Conservation (phyloP, 2,888 invertebrate species). For the Pachymerium ferrugineum region DNA sequence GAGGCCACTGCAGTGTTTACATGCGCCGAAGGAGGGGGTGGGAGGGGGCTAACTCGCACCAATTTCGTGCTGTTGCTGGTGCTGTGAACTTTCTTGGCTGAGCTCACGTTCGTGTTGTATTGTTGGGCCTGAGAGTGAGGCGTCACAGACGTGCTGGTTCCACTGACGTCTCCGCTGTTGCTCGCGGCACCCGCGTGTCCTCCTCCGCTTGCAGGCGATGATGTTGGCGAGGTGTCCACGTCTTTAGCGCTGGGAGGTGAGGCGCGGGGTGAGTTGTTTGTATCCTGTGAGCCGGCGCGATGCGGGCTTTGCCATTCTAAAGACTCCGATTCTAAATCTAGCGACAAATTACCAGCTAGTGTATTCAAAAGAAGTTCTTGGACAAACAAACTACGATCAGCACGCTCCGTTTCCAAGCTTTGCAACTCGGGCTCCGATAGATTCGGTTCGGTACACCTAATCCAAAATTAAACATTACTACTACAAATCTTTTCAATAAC, state of each 20-base stretch:
- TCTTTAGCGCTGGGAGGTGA: slow-evolving; percentile 29
- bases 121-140: not conserved
- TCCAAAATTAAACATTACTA: not conserved
- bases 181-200: slow-evolving; percentile 43
- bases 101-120: not conserved
- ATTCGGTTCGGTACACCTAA: slow-evolving; percentile 55
- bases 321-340: slow-evolving; percentile 34
- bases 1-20: not conserved
- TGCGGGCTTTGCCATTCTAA: slow-evolving; percentile 32
- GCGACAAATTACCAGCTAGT: slow-evolving; percentile 48
- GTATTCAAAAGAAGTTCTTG: slow-evolving; percentile 64
- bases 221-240: slow-evolving; percentile 34
- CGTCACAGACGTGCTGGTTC: not conserved
- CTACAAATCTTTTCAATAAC: slow-evolving; percentile 38
- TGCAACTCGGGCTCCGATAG: slow-evolving; percentile 55
- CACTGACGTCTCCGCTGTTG: not conserved
- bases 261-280: slow-evolving; percentile 30
- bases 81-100: slow-evolving; percentile 6
- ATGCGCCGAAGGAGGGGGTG: not conserved
- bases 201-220: slow-evolving; percentile 47
- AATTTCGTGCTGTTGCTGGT: slow-evolving; percentile 10
- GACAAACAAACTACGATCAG: slow-evolving; percentile 63
- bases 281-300: slow-evolving; percentile 41
- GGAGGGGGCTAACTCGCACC: not conserved
- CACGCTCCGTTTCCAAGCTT: slow-evolving; percentile 55